Percentiles rank a stretch among this genome's conserved stretches.
Conservation (phyloP, 2,113 vertebrate species). For the Rattus norvegicus region DNA sequence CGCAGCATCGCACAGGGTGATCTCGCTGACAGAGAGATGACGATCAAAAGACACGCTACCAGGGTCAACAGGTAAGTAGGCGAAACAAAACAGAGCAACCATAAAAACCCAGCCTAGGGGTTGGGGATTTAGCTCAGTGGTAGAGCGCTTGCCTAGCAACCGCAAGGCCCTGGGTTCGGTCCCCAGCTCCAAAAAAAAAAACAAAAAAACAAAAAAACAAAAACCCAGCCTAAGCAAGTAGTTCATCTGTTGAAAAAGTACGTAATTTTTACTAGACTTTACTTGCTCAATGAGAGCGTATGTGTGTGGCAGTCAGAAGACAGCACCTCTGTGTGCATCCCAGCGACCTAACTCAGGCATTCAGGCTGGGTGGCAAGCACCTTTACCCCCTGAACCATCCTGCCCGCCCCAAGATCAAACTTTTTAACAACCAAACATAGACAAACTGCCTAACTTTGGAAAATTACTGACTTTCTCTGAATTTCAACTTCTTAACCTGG, state of each 20-base stretch:
- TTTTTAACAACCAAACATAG: background rate
- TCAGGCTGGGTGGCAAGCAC: background rate
- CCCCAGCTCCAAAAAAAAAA: too few relatives aligned
- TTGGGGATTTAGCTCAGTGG: too few relatives aligned
- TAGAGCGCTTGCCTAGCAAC: too few relatives aligned
- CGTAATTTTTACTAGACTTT: background rate
- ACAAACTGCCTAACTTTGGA: background rate
- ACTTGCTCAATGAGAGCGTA: background rate
- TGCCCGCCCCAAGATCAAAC: background rate
- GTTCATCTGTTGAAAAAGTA: background rate
- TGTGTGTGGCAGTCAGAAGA: background rate
- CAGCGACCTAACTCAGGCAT: background rate
- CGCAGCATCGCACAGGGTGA: background rate
- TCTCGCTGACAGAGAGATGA: background rate
- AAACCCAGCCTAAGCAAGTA: background rate
- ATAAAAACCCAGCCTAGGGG: background rate
- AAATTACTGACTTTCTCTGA: slow-evolving; percentile 36
- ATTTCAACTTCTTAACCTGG: slow-evolving; percentile 45
- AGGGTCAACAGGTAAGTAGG: background rate
- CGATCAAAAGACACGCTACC: background rate
- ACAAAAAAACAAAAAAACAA: too few relatives aligned
- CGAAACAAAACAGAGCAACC: background rate
- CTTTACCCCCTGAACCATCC: background rate
- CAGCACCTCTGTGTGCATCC: background rate
- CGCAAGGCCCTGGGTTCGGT: too few relatives aligned